phyloP scores from a whole-genome alignment of 2,113 vertebrate species.

The Cathartes aura region DNA sequence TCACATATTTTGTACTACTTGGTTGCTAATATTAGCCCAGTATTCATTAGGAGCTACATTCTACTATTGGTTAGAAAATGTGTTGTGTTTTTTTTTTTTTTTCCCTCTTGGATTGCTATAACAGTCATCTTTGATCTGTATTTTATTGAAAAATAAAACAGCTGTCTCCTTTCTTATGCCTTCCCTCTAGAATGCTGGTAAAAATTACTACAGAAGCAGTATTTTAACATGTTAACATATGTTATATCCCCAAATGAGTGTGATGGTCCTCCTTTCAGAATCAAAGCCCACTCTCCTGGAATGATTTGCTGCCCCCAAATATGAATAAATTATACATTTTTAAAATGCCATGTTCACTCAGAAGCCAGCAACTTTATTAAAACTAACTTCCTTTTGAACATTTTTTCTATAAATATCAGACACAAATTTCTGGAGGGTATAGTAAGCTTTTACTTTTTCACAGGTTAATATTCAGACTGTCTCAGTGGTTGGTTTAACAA shows the following conservation, averaged over 20 bases:
- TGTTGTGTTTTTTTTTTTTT: neutral
- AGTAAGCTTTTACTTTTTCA: neutral
- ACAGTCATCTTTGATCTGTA: neutral
- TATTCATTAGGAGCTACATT: constrained; percentile 18
- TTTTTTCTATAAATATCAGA: neutral
- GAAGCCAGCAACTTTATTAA: neutral
- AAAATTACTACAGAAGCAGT: neutral
- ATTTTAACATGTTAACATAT: neutral
- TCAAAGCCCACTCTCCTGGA: neutral
- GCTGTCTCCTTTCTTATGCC: neutral
- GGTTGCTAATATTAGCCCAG: constrained; percentile 45
- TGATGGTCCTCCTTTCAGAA: neutral
- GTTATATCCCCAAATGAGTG: neutral
- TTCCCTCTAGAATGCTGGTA: neutral
- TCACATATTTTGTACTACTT: constrained; percentile 34
- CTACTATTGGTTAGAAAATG: neutral
- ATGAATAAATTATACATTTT: neutral
- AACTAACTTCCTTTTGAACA: neutral
- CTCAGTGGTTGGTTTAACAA: neutral
- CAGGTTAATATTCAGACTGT: neutral
- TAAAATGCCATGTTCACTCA: neutral
- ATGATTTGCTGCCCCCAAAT: neutral
- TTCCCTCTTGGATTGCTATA: neutral
- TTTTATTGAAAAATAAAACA: neutral
- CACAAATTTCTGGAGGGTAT: neutral